Percentiles rank a stretch among this genome's conserved stretches.
These are phyloP conservation scores for Cistogaster globosa DNA, from an alignment of 2,888 invertebrate genomes.

Conservation along the genomic window DNA sequence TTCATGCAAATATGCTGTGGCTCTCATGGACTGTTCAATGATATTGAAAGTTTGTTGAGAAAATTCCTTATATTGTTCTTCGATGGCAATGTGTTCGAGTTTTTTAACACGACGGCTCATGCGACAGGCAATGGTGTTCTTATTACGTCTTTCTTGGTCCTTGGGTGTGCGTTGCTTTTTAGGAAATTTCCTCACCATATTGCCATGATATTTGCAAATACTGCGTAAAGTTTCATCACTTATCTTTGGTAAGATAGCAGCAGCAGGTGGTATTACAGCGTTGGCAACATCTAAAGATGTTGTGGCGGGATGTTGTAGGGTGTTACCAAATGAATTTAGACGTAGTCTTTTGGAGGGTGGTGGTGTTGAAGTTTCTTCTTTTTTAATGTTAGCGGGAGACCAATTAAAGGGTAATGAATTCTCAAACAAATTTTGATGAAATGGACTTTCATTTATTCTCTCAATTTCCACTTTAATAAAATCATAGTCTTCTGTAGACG, in stretches of 20 bases:
- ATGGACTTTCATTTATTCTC: neutral
- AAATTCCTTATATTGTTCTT: conserved; percentile 78
- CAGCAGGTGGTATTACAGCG: conserved; percentile 7
- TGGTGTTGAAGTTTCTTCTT: neutral
- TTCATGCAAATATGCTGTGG: conserved; percentile 76
- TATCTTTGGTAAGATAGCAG: conserved; percentile 71
- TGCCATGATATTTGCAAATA: conserved; percentile 79
- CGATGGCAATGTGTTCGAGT: conserved; percentile 78
- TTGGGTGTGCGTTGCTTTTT: conserved; percentile 79
- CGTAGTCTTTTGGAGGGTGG: conserved; percentile 44
- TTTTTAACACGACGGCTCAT: conserved; percentile 80
- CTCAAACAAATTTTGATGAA: neutral
- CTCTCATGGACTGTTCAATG: conserved; percentile 76
- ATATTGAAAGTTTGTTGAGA: conserved; percentile 73
- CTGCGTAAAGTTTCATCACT: conserved; percentile 74
- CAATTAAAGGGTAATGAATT: neutral
- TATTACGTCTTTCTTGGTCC: conserved; percentile 80
- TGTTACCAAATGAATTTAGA: neutral
- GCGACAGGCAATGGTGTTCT: conserved; percentile 80
- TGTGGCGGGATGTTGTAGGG: neutral
- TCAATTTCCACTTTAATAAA: conserved; percentile 46
- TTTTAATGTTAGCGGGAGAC: neutral
- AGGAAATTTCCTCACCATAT: conserved; percentile 80
- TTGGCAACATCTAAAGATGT: conserved; percentile 5
- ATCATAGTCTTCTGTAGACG: conserved; percentile 9